Evolutionary conservation across 2,113 vertebrate species (phyloP).

Genomic region (Campylomormyrus tamandua): DNA sequence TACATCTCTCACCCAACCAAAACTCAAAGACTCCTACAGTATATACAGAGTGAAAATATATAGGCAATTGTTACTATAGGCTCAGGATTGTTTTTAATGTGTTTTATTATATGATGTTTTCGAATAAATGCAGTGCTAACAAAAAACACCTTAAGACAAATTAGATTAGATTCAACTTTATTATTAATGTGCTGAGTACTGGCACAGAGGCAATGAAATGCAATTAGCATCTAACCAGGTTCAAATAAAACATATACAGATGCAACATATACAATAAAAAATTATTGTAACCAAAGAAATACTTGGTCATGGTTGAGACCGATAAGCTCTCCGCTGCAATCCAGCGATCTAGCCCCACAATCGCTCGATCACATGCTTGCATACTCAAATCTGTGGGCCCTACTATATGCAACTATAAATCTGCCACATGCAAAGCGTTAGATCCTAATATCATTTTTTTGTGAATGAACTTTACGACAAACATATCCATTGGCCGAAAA

Average conservation of each 20-base stretch:
- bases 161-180: not conserved
- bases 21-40: not conserved
- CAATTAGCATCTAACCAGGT: too few species aligned
- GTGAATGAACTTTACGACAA: not conserved
- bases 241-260: too few species aligned
- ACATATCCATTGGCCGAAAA: not conserved
- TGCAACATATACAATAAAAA: not conserved
- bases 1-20: not conserved
- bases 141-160: slow-evolving; percentile 40
- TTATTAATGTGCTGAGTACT: too few species aligned
- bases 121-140: not conserved
- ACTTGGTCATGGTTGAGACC: slow-evolving; percentile 65
- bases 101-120: not conserved
- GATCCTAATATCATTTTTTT: not conserved
- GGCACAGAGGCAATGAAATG: too few species aligned
- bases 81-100: not conserved
- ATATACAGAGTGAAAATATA: not conserved
- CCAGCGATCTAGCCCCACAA: slow-evolving; percentile 72
- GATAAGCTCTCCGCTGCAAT: slow-evolving; percentile 77
- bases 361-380: slow-evolving; percentile 37
- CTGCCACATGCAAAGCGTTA: not conserved
- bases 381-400: slow-evolving; percentile 20
- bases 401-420: not conserved
- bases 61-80: not conserved
- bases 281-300: too few species aligned